A percentile compares a stretch with the other conserved stretches of the same genome.
Evolutionary conservation across 37 sponge, comb jelly and placozoan species (phyloP).

Genomic region (Oopsacas minuta): DNA sequence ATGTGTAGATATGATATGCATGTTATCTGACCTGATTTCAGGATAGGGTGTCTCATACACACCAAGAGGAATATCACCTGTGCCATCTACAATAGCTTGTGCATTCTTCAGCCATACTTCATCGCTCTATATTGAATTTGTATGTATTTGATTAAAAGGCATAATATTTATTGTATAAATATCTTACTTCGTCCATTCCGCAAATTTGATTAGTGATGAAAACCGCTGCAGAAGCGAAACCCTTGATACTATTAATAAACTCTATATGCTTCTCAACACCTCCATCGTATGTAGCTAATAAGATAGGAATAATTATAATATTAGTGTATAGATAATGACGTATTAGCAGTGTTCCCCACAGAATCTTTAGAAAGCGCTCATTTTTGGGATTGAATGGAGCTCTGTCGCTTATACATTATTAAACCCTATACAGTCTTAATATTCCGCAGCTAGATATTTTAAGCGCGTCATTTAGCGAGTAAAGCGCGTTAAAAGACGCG

Average conservation of each 20-base stretch:
- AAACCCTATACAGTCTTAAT: no score
- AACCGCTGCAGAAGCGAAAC: conserved; percentile 45
- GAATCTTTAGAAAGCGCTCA: no score
- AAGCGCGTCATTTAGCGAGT: no score
- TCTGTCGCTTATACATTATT: no score
- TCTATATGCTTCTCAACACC: conserved; percentile 57
- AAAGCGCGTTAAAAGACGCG: neutral
- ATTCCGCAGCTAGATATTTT: no score
- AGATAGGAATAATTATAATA: neutral
- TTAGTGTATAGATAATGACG: neutral
- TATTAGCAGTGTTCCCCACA: neutral
- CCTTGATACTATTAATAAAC: conserved; percentile 55
- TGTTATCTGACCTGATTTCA: conserved; percentile 33
- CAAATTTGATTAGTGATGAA: conserved; percentile 78
- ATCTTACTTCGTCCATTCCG: conserved; percentile 50
- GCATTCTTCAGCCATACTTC: conserved; percentile 59
- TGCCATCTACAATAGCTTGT: conserved; percentile 51
- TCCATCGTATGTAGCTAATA: conserved; percentile 71
- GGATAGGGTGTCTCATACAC: conserved; percentile 81
- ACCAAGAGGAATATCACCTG: conserved; percentile 66
- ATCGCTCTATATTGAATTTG: conserved; percentile 39
- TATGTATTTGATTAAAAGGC: neutral
- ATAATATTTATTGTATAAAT: neutral
- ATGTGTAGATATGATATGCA: neutral
- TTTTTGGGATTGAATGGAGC: no score